These are phyloP conservation scores for Ditylenchus weischeri DNA, from an alignment of 2,888 invertebrate genomes.

Conservation along the genomic window DNA sequence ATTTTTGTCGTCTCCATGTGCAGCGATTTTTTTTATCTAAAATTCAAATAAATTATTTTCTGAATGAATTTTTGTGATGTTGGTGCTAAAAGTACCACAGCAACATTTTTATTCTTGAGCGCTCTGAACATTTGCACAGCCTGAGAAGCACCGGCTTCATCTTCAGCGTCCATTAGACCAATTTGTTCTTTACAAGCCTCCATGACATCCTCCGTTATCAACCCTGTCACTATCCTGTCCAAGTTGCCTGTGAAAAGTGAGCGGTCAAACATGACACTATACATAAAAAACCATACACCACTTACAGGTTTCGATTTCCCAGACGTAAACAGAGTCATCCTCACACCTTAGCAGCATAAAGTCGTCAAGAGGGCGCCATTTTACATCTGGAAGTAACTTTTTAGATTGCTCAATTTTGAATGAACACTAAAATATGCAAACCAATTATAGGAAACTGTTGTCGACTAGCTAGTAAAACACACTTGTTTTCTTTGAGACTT, in stretches of 20 bases:
- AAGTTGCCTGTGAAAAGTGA: constrained; percentile 71
- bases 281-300: no score
- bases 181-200: constrained; percentile 85
- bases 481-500: constrained; percentile 85
- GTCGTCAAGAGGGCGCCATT: constrained; percentile 77
- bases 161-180: constrained; percentile 64
- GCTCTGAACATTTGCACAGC: constrained; percentile 93
- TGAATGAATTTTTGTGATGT: no score
- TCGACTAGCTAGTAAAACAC: constrained; percentile 85
- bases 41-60: background rate
- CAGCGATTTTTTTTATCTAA: constrained; percentile 36
- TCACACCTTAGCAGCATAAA: constrained; percentile 95
- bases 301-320: constrained; percentile 97
- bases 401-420: no score
- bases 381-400: constrained; percentile 60
- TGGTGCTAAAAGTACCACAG: constrained; percentile 69
- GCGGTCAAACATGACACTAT: background rate
- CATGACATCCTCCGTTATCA: constrained; percentile 78
- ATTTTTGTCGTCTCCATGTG: constrained; percentile 26
- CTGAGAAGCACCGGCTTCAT: constrained; percentile 79
- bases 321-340: constrained; percentile 95
- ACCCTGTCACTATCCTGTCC: constrained; percentile 89
- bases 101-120: constrained; percentile 82
- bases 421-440: no score
- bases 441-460: constrained; percentile 88